Base-by-base conservation (phyloP, 2,888 invertebrate species). In the Drosophila falleni region DNA sequence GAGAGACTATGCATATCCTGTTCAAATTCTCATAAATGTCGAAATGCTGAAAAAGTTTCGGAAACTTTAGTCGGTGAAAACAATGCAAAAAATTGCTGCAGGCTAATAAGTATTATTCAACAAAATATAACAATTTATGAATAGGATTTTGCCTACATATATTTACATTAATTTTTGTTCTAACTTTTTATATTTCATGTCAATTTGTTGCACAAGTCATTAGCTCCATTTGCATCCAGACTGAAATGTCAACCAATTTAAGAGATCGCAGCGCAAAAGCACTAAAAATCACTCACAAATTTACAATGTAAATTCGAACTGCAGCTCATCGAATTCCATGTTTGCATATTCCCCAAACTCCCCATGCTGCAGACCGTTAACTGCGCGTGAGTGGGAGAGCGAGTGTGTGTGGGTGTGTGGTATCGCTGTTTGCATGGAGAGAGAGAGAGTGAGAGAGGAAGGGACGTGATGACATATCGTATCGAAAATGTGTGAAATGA, bases 401-500 rank as follows among this genome's bases (percentile, higher is more conserved):
- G 10, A 29, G 9, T 37, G 6, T 26, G 4, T 2, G 15, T 15
- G 29, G 19, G 26, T 13, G 19, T 19, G 11, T 5, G 11, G 11
- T 16, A 16, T 15, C 5, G 16, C 10, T 35, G 35, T 37, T 13
- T n/a, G 35, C 1, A 26, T 39, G 26, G 13, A n/a, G 44, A 8
- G 26, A 9, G 31, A 42, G 15, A 13, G 41, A 23, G 44, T 2
- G 23, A 9, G 31, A 42, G 16, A 13, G 31, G 16, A 23, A 1
- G 31, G 42, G 23, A 26, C n/a, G 23, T 6, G 23, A 44, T 58
- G 47, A 35, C 26, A 56, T 41, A 67, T 67, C 56, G 63, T 19
- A 50, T 41, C 65, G 69, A 71, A 75, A 83, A 84, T 84, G 83
- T 83, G 83, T 73, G 81, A 84, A 84, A 81, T 85, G 81, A 77